These are phyloP conservation scores for Paramuricea clavata DNA, from an alignment of 92 coral and sea anemone genomes.

Conservation along the genomic window DNA sequence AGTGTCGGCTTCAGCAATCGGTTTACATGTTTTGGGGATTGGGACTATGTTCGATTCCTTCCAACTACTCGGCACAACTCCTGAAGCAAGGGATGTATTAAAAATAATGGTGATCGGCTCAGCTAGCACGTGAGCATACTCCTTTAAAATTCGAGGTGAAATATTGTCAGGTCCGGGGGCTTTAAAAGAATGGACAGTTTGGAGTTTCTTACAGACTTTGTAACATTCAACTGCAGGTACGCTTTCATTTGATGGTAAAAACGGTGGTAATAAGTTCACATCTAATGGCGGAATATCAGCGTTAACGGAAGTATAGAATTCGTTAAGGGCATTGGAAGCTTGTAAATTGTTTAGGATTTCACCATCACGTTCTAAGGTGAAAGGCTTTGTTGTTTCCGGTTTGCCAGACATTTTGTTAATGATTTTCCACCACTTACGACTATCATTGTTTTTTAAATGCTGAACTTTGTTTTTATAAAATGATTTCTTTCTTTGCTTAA, in stretches of 20 bases:
- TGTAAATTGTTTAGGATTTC: constrained; percentile 16
- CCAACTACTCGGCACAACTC: neutral
- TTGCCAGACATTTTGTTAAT: constrained; percentile 59
- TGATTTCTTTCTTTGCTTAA: constrained; percentile 22
- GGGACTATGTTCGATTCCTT: neutral
- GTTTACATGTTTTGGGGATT: constrained; percentile 33
- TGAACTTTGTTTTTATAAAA: constrained; percentile 36
- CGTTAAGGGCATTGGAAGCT: constrained; percentile 29
- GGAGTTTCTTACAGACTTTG: constrained; percentile 51
- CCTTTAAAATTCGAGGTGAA: constrained; percentile 44
- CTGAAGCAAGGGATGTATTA: constrained; percentile 1
- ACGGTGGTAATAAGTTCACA: constrained; percentile 29
- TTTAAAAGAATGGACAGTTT: constrained; percentile 15
- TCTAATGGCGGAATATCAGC: constrained; percentile 53
- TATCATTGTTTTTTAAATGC: neutral
- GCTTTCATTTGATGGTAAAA: constrained; percentile 38
- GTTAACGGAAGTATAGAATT: constrained; percentile 45
- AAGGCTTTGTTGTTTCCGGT: constrained; percentile 13
- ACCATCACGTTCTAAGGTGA: constrained; percentile 44
- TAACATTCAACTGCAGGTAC: constrained; percentile 20
- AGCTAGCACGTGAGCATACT: constrained; percentile 25
- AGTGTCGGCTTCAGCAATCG: constrained; percentile 18
- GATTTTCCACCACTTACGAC: constrained; percentile 65
- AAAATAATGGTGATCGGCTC: neutral
- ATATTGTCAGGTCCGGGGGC: constrained; percentile 58